phyloP scores from a whole-genome alignment of 2,888 invertebrate species.

The Mycalesis mineus region DNA sequence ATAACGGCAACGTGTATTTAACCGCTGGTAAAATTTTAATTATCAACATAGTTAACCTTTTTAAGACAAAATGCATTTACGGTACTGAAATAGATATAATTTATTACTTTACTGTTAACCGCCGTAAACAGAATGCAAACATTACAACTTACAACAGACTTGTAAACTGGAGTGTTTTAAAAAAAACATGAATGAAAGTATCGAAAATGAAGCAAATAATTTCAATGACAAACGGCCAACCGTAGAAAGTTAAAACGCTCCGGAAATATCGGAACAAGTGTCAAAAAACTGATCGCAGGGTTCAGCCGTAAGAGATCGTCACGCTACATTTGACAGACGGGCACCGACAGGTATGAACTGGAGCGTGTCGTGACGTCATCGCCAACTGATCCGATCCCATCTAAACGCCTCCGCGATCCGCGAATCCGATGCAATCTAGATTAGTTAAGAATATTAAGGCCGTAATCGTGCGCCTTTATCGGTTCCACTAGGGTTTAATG shows the following conservation, averaged over 20 bases:
- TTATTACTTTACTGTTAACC: background rate
- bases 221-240: conserved; percentile 11
- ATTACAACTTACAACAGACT: too few relatives aligned
- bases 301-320: conserved; percentile 43
- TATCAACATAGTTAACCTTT: conserved; percentile 19
- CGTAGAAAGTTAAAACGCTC: conserved; percentile 29
- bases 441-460: background rate
- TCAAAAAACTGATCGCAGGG: conserved; percentile 45
- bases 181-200: background rate
- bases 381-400: conserved; percentile 12
- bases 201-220: conserved; percentile 1
- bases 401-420: conserved; percentile 18
- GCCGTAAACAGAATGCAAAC: background rate
- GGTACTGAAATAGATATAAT: conserved; percentile 7
- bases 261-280: conserved; percentile 43
- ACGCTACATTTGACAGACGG: conserved; percentile 46
- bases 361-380: conserved; percentile 63
- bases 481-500: background rate
- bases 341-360: conserved; percentile 59
- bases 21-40: conserved; percentile 21
- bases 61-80: conserved; percentile 6
- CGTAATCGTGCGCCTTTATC: background rate
- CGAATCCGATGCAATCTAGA: conserved; percentile 17
- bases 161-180: background rate
- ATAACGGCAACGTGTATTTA: conserved; percentile 22